Conservation (phyloP, 2,797 vertebrate genomes). For the Anguilla megastoma region DNA sequence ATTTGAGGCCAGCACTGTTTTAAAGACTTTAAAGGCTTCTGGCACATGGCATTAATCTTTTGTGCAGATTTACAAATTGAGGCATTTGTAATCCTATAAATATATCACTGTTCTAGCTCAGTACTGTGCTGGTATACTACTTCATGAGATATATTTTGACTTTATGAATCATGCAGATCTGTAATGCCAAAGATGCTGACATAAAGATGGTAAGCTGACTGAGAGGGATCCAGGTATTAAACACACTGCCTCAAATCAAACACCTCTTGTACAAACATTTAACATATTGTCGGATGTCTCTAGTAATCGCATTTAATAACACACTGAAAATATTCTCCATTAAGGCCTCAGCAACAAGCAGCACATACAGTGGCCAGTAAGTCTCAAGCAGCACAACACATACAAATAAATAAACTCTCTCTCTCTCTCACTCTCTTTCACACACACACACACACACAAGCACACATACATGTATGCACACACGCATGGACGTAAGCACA, state of each 20-base stretch:
- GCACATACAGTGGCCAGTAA: not conserved
- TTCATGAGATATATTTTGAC: not conserved
- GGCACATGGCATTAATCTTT: not conserved
- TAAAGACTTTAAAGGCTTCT: not conserved
- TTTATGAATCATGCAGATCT: not conserved
- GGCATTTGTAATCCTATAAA: constrained; percentile 5
- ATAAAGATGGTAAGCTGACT: not conserved
- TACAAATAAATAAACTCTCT: not conserved
- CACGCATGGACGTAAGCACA: not conserved
- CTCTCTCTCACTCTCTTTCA: not conserved
- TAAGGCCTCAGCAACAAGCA: not conserved
- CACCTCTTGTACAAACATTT: not conserved
- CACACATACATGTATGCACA: not conserved
- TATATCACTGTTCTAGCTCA: not conserved
- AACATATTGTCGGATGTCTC: not conserved
- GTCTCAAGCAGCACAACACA: not conserved
- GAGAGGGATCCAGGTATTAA: not conserved
- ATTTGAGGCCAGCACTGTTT: not conserved
- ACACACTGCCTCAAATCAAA: not conserved
- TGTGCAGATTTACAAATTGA: constrained; percentile 8
- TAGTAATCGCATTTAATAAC: not conserved
- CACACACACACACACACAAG: not conserved
- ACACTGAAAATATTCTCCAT: not conserved
- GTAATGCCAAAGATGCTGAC: not conserved
- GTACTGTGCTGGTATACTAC: not conserved